These are phyloP conservation scores for Pseudorhiza aurosa DNA, from an alignment of 30 jellyfish, hydroid and myxozoan species.

Conservation along the genomic window DNA sequence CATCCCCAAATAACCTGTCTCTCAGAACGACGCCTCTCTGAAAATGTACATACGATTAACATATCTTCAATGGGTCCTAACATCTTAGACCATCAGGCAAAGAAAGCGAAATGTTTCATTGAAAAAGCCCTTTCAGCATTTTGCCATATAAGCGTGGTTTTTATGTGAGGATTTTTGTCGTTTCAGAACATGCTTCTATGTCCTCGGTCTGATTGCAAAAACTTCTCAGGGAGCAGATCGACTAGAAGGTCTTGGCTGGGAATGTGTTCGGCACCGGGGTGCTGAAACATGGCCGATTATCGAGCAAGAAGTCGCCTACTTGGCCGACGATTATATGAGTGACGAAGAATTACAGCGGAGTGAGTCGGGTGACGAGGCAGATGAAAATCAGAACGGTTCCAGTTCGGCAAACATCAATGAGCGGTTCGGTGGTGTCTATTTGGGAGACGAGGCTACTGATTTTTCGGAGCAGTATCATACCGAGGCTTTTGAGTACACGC, in stretches of 20 bases:
- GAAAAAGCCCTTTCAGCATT: no score
- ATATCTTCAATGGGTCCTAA: no score
- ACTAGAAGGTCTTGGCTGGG: conserved; percentile 94
- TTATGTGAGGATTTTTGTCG: neutral
- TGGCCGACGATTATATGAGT: conserved; percentile 72
- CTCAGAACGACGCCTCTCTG: no score
- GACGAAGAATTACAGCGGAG: conserved; percentile 73
- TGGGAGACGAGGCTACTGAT: conserved; percentile 73
- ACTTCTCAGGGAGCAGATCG: conserved; percentile 95
- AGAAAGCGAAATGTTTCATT: no score
- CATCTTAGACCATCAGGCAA: no score
- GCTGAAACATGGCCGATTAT: conserved; percentile 94
- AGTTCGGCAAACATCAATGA: conserved; percentile 40
- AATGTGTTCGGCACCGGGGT: conserved; percentile 92
- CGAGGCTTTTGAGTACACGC: conserved; percentile 84
- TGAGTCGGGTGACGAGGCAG: conserved; percentile 75
- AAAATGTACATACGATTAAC: no score
- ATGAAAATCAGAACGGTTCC: conserved; percentile 43
- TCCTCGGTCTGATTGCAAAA: conserved; percentile 87
- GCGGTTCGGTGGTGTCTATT: conserved; percentile 87
- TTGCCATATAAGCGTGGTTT: no score
- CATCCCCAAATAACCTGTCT: no score
- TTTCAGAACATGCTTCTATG: conserved; percentile 87
- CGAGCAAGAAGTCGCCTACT: conserved; percentile 84
- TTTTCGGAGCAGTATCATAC: conserved; percentile 51